Evolutionary conservation across 2,888 invertebrate species (phyloP).

Genomic region (Metalampra italica): DNA sequence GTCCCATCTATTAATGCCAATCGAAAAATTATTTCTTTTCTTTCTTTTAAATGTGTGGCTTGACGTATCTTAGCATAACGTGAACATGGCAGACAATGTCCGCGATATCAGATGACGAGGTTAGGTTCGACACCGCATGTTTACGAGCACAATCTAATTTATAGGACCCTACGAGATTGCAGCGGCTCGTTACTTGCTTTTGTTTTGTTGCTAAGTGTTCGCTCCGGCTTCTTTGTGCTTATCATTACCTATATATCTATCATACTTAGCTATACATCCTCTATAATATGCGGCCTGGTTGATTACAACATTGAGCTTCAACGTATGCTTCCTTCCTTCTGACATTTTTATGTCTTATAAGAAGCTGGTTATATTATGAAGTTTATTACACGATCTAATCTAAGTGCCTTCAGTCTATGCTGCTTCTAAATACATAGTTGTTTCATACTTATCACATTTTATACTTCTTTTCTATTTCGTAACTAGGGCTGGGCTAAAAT

Average conservation of each 20-base stretch:
- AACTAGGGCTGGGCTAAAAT: too few species aligned
- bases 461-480: too few species aligned
- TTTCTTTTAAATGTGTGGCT: neutral
- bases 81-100: constrained; percentile 31
- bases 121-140: constrained; percentile 47
- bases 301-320: neutral
- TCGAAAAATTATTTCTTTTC: neutral
- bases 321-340: too few species aligned
- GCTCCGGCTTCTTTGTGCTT: neutral
- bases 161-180: constrained; percentile 42
- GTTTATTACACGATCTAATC: too few species aligned
- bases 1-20: too few species aligned
- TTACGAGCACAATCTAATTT: constrained; percentile 62
- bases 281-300: neutral
- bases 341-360: too few species aligned
- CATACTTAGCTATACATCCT: neutral
- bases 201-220: neutral
- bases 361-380: too few species aligned
- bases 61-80: constrained; percentile 10
- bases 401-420: too few species aligned
- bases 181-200: constrained; percentile 29
- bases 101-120: constrained; percentile 61
- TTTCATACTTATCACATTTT: too few species aligned
- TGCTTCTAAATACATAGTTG: too few species aligned
- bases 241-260: constrained; percentile 2